Conservation (phyloP, 1,140 invertebrate species). For the Caenorhabditis tropicalis region DNA sequence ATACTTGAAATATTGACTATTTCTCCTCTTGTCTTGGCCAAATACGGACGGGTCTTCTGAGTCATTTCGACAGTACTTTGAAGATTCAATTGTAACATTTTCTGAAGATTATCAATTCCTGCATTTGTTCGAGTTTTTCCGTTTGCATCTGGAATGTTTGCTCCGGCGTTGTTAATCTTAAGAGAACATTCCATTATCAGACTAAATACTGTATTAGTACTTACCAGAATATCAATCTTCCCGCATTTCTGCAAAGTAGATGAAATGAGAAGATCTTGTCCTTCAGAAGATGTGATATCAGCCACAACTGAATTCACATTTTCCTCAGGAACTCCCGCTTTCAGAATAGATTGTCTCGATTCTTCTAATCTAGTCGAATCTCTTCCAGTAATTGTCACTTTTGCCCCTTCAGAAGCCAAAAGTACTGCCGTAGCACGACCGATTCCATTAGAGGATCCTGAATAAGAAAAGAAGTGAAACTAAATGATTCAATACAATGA, state of each 20-base stretch:
- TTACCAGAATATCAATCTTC: conserved; percentile 59
- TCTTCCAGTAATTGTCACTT: conserved; percentile 79
- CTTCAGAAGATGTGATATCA: conserved; percentile 43
- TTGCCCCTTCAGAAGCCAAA: conserved; percentile 80
- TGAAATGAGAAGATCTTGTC: conserved; percentile 49
- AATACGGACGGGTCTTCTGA: conserved; percentile 83
- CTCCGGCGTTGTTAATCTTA: conserved; percentile 63
- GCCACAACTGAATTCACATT: conserved; percentile 49
- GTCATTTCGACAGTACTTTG: conserved; percentile 82
- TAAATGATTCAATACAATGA: too few species aligned
- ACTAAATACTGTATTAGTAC: neutral
- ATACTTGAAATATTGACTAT: conserved; percentile 91
- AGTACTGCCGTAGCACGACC: conserved; percentile 81
- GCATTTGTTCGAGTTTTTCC: conserved; percentile 12
- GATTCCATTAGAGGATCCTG: conserved; percentile 84
- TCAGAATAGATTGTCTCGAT: conserved; percentile 6
- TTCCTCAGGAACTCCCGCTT: conserved; percentile 14
- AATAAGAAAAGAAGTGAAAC: neutral
- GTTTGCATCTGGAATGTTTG: neutral
- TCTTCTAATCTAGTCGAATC: conserved; percentile 75
- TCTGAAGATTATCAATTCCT: conserved; percentile 76
- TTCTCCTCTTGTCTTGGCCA: conserved; percentile 83
- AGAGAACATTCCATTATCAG: neutral
- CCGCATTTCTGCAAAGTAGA: conserved; percentile 63
- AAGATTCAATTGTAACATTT: conserved; percentile 84